Evolutionary conservation across 2,797 vertebrate species (phyloP).

Genomic region (Poecile montanus): DNA sequence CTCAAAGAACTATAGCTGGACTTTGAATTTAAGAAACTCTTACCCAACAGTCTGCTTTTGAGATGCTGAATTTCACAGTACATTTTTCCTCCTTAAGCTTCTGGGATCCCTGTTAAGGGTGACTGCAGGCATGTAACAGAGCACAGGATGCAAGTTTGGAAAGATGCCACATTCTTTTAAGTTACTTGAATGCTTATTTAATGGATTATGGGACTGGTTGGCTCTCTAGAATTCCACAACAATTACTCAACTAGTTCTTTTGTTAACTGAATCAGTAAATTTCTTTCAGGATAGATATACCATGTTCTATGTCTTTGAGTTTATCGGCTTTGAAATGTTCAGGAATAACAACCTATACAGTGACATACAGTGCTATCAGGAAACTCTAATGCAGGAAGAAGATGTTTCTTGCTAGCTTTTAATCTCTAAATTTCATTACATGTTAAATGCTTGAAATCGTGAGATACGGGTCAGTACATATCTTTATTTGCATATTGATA

Average conservation of each 20-base stretch:
- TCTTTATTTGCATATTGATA: background rate
- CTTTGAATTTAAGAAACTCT: background rate
- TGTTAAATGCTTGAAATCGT: background rate
- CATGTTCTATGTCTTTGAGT: background rate
- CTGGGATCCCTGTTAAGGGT: background rate
- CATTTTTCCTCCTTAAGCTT: background rate
- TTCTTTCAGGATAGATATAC: background rate
- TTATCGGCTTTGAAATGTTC: background rate
- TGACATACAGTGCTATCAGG: background rate
- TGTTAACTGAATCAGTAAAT: background rate
- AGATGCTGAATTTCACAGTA: background rate
- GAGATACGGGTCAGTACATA: background rate
- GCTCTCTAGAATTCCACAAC: background rate
- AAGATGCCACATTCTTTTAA: background rate
- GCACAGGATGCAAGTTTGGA: background rate
- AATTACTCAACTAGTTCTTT: background rate
- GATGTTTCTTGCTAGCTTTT: background rate
- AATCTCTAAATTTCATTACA: background rate
- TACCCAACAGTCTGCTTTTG: background rate
- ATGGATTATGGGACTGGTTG: background rate
- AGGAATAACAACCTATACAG: background rate
- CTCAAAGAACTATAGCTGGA: background rate
- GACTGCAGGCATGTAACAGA: background rate
- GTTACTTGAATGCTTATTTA: background rate
- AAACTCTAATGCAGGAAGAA: background rate